These are phyloP conservation scores for Neoascia interrupta DNA, from an alignment of 2,888 invertebrate genomes.

Conservation along the genomic window DNA sequence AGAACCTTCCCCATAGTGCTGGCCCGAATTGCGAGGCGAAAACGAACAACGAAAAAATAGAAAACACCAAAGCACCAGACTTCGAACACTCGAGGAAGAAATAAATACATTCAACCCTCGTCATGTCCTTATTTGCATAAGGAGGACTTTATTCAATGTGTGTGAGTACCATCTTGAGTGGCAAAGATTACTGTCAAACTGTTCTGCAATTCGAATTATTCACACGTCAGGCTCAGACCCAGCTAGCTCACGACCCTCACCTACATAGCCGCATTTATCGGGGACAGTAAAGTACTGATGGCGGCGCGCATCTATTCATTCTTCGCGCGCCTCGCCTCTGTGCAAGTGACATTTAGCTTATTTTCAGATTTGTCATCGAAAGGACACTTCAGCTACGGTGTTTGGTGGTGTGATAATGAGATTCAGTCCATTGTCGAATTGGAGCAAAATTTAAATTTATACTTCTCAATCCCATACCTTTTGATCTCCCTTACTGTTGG, in stretches of 20 bases:
- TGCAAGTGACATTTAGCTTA: conserved; percentile 65
- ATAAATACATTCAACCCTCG: conserved; percentile 68
- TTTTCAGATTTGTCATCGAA: conserved; percentile 62
- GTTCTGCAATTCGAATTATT: conserved; percentile 68
- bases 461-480: conserved; percentile 40
- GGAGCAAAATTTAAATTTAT: conserved; percentile 38
- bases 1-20: conserved; percentile 33
- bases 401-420: conserved; percentile 39
- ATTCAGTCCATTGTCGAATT: conserved; percentile 24
- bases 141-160: conserved; percentile 62
- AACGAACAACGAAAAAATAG: conserved; percentile 14
- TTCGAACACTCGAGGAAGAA: conserved; percentile 47
- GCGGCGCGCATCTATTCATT: conserved; percentile 16
- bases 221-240: conserved; percentile 64
- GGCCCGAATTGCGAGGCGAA: conserved; percentile 21
- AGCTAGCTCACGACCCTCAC: conserved; percentile 16
- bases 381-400: conserved; percentile 43
- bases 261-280: conserved; percentile 32
- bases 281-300: conserved; percentile 42
- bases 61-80: conserved; percentile 40
- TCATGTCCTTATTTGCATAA: conserved; percentile 68
- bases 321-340: neutral
- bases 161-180: conserved; percentile 65
- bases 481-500: no score
- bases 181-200: conserved; percentile 69